phyloP scores from a whole-genome alignment of 2,113 vertebrate genomes.

The Polypterus bichir region DNA sequence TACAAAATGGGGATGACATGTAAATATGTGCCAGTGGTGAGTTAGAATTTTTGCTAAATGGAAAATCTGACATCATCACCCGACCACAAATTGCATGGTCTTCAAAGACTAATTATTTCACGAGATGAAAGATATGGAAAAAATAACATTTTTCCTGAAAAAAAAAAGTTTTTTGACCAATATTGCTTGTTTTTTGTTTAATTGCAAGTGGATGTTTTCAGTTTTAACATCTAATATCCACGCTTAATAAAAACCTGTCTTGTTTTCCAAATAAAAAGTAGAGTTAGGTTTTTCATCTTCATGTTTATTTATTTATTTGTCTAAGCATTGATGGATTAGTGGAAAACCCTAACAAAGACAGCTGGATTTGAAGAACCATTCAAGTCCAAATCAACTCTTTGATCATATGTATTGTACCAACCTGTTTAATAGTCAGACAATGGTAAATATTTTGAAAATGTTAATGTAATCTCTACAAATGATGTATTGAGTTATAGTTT shows the following conservation, averaged over 20 bases:
- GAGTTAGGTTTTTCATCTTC: too few relatives aligned
- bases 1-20: background rate
- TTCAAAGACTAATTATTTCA: constrained; percentile 11
- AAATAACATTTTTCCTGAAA: constrained; percentile 8
- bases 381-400: too few relatives aligned
- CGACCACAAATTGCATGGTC: constrained; percentile 6
- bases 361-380: too few relatives aligned
- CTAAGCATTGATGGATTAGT: constrained; percentile 32
- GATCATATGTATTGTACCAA: too few relatives aligned
- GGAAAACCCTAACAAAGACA: constrained; percentile 27
- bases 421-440: too few relatives aligned
- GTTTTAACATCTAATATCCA: constrained; percentile 28
- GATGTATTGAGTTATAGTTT: too few relatives aligned
- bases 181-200: constrained; percentile 24
- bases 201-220: constrained; percentile 20
- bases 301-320: too few relatives aligned
- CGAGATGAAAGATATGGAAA: constrained; percentile 29
- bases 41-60: constrained; percentile 1
- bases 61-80: constrained; percentile 18
- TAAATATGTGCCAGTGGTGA: constrained; percentile 6
- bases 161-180: constrained; percentile 8
- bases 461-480: too few relatives aligned
- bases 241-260: constrained; percentile 23
- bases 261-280: constrained; percentile 8
- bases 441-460: too few relatives aligned